Evolutionary conservation across 2,113 vertebrate species (phyloP).

Genomic region (Leucopsar rothschildi): DNA sequence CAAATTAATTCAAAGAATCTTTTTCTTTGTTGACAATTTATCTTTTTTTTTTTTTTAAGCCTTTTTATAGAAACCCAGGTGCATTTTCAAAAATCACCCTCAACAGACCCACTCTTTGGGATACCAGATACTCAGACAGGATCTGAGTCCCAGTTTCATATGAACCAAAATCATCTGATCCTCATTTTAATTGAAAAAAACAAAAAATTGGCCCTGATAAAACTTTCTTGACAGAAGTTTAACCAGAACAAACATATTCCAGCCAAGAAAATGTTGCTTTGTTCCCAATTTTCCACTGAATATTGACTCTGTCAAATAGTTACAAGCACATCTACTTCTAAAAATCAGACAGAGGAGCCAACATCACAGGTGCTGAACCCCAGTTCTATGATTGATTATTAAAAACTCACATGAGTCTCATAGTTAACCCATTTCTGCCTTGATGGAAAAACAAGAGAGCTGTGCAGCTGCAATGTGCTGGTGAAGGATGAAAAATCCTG

Average conservation of each 20-base stretch:
- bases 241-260: background rate
- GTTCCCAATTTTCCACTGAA: background rate
- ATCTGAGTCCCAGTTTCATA: background rate
- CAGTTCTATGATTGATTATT: background rate
- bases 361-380: background rate
- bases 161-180: background rate
- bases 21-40: background rate
- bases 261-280: background rate
- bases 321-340: background rate
- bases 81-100: background rate
- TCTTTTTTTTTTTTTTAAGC: background rate
- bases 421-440: background rate
- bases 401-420: background rate
- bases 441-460: background rate
- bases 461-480: background rate
- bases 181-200: background rate
- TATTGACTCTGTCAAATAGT: background rate
- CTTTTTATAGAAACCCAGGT: rapidly evolving
- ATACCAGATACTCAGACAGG: background rate
- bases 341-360: background rate
- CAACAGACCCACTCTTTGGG: rapidly evolving
- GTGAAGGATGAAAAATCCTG: background rate
- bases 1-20: background rate
- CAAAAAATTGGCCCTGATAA: background rate
- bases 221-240: background rate